phyloP scores from a whole-genome alignment of 2,113 vertebrate genomes.

The Piaya cayana region DNA sequence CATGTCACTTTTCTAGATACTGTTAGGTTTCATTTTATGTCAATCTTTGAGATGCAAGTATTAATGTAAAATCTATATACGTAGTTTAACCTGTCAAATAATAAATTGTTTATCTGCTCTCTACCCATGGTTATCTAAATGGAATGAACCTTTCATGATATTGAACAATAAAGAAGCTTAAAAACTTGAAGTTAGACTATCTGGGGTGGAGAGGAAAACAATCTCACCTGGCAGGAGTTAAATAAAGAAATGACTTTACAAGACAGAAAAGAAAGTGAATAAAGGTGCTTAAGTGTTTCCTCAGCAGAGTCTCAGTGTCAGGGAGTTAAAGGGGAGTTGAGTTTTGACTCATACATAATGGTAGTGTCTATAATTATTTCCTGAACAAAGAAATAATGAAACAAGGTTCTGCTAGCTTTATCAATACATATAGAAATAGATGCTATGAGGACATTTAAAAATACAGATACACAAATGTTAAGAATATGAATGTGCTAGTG shows the following conservation, averaged over 20 bases:
- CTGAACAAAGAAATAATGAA: neutral
- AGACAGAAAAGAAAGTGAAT: neutral
- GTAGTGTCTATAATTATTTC: neutral
- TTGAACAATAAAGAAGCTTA: neutral
- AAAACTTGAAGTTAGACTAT: neutral
- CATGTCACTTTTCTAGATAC: neutral
- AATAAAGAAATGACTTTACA: neutral
- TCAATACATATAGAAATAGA: neutral
- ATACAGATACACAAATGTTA: neutral
- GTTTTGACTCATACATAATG: neutral
- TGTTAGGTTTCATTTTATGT: neutral
- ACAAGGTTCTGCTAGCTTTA: neutral
- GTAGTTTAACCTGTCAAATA: neutral
- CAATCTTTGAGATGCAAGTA: conserved; percentile 19
- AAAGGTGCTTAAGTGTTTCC: neutral
- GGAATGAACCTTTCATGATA: neutral
- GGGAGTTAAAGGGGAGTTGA: neutral
- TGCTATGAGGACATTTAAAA: neutral
- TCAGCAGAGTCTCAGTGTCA: neutral
- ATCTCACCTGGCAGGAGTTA: neutral
- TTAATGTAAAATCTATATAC: neutral
- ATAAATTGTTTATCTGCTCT: neutral
- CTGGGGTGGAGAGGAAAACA: rapidly evolving
- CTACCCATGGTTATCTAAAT: neutral
- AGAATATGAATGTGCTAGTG: neutral